Percentiles rank a stretch among this genome's conserved stretches.
Conservation (phyloP, 2,888 invertebrate species). For the Eilema depressum region DNA sequence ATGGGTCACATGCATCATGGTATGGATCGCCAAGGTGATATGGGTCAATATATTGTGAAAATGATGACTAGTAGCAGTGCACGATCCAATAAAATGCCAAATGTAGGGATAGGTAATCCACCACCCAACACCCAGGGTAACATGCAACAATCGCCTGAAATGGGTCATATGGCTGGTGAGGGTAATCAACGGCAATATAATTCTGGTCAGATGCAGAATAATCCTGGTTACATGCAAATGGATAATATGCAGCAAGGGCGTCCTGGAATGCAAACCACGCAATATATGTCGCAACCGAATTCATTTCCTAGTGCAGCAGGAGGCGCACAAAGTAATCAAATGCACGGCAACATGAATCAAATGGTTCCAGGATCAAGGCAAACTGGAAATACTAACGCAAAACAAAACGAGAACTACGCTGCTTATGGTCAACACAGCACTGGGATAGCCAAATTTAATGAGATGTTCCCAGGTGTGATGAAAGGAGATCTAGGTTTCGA, state of each 20-base stretch:
- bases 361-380: slow-evolving; percentile 50
- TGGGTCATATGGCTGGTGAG: slow-evolving; percentile 21
- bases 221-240: slow-evolving; percentile 26
- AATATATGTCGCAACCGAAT: slow-evolving; percentile 54
- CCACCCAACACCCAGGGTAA: slow-evolving; percentile 46
- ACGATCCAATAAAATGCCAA: slow-evolving; percentile 28
- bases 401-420: slow-evolving; percentile 32
- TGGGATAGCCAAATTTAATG: slow-evolving; percentile 75
- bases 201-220: slow-evolving; percentile 32
- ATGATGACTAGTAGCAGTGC: slow-evolving; percentile 66
- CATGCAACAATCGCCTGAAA: slow-evolving; percentile 58
- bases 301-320: slow-evolving; percentile 38
- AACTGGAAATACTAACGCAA: slow-evolving; percentile 34
- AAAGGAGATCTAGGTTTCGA: slow-evolving; percentile 77
- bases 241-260: slow-evolving; percentile 40
- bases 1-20: slow-evolving; percentile 17
- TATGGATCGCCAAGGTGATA: slow-evolving; percentile 49
- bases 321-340: slow-evolving; percentile 40
- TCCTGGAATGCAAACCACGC: slow-evolving; percentile 40
- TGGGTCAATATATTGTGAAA: slow-evolving; percentile 73
- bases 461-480: slow-evolving; percentile 79
- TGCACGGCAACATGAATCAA: slow-evolving; percentile 46
- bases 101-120: slow-evolving; percentile 15
- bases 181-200: slow-evolving; percentile 40
- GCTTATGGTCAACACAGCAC: slow-evolving; percentile 64